A percentile compares a stretch with the other conserved stretches of the same genome.
Evolutionary conservation across 2,113 vertebrate species (phyloP).

Genomic region (Etheostoma cragini): DNA sequence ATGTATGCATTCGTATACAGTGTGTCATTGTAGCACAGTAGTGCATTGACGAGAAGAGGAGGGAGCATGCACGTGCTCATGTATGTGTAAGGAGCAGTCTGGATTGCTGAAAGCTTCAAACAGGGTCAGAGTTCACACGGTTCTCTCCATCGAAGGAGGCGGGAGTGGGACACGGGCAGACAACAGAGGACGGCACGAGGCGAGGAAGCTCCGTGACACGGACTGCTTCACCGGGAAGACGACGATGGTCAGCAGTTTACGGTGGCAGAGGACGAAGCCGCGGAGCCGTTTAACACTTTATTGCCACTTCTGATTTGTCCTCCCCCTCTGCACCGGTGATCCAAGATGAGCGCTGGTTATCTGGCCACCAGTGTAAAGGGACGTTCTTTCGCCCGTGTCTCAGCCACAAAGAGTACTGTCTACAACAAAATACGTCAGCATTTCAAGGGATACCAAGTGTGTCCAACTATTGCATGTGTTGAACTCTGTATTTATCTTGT

Average conservation of each 20-base stretch:
- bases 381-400: not conserved
- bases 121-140: conserved; percentile 40
- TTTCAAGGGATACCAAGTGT: not conserved
- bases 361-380: too few species aligned
- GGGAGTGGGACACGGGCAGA: conserved; percentile 9
- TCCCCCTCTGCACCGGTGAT: not conserved
- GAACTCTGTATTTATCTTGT: not conserved
- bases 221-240: conserved; percentile 5
- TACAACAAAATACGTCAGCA: not conserved
- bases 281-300: conserved; percentile 16
- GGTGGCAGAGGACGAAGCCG: conserved; percentile 20
- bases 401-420: not conserved
- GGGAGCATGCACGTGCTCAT: not conserved
- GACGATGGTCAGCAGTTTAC: conserved; percentile 56
- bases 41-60: not conserved
- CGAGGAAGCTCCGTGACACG: conserved; percentile 18
- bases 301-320: conserved; percentile 13
- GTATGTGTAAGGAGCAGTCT: not conserved
- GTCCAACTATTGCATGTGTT: not conserved
- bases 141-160: conserved; percentile 31
- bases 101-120: conserved; percentile 8
- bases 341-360: not conserved
- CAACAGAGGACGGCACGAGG: conserved; percentile 8
- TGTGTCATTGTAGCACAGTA: not conserved
- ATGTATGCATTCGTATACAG: not conserved